phyloP scores from a whole-genome alignment of 2,888 invertebrate species.

The Alentia gelatinosa region DNA sequence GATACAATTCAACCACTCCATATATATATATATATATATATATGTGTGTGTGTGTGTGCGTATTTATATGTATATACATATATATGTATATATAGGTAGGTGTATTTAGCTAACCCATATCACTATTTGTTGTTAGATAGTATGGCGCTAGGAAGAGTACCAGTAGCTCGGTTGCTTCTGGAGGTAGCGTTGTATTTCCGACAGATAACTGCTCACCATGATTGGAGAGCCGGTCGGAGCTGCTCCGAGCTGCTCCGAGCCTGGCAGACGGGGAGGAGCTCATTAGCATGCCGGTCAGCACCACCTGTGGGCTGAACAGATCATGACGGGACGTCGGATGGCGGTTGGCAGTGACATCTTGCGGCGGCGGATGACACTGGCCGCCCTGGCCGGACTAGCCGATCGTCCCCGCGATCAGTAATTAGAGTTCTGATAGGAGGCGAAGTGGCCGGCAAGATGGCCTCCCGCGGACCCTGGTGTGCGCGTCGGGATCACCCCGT shows the following conservation, averaged over 20 bases:
- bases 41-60: neutral
- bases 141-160: no score
- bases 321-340: conserved; percentile 8
- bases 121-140: no score
- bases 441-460: conserved; percentile 33
- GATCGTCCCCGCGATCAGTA: neutral
- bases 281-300: conserved; percentile 30
- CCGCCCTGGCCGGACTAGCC: neutral
- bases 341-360: conserved; percentile 19
- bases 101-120: neutral
- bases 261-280: conserved; percentile 3
- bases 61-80: neutral
- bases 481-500: neutral
- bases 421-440: conserved; percentile 16
- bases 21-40: neutral
- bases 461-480: no score
- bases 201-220: neutral
- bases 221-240: neutral
- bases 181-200: no score
- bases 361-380: conserved; percentile 17
- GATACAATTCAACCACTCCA: neutral
- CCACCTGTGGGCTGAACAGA: conserved; percentile 19
- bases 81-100: neutral
- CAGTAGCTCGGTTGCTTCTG: no score
- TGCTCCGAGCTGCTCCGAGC: neutral